Base-by-base conservation (phyloP, 2,113 vertebrate genomes). In the Ageneiosus marmoratus region DNA sequence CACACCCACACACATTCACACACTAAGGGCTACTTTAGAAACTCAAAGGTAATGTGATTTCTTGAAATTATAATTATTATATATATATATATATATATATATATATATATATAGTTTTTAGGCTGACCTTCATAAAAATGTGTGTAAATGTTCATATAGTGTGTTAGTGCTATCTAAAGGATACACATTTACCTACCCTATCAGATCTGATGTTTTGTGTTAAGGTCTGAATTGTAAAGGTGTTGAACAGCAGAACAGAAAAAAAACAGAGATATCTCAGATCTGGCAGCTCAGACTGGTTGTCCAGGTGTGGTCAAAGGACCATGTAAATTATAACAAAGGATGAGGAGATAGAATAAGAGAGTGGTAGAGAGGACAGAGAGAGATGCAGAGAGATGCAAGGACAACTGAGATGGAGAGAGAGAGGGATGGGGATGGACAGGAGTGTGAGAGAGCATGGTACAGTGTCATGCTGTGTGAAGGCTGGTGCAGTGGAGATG, bases 391-490 rank as follows among this genome's bases (percentile, higher is more conserved):
- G 3, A 77, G 22, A 9, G 32, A 41, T 22, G 46, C 24, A 37
- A 53, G 51, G n/a, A 41, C 20, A 44, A 27, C 24, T 58, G 75
- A 50, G 73, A 77, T 55, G 53, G 44, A 75, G 56, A 16, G 22
- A 8, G 53, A 46, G 50, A 48, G 46, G 7, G 63, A 67, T 65
- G 12, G 51, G 34, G 29, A 75, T 69, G 63, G 62, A 78, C 53
- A 46, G 48, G 22, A 65, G 18, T 32, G 34, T 58, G 60, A 67
- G 50, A 77, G 18, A 55, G 3, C 15, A 34, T 83, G 81, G 70
- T 51, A 77, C 16, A n/a, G 32, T 85, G 80, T 83, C 80, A 83
- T 44, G 53, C 62, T 46, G 67, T 70, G 74, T 84, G 79, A 84
- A 69, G 79, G 22, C 73, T 53, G 13, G 27, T 27, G 48, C 65